phyloP scores from a whole-genome alignment of 2,888 invertebrate genomes.

The Uropetala carovei region DNA sequence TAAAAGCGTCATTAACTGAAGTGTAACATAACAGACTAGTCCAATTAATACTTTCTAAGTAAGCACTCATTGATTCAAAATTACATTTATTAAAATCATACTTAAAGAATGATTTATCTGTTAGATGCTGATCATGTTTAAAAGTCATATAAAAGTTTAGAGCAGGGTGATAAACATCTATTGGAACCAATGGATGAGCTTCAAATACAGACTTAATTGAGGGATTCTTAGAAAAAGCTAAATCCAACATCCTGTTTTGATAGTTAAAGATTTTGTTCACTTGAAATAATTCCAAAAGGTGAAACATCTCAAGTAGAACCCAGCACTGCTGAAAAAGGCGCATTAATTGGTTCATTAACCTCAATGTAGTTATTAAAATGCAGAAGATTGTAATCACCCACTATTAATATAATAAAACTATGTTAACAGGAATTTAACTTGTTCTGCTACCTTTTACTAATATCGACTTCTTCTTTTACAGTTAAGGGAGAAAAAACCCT shows the following conservation, averaged over 20 bases:
- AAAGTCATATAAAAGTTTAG: slow-evolving; percentile 38
- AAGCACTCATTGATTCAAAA: too few relatives aligned
- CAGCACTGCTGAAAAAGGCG: too few relatives aligned
- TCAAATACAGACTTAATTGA: background rate
- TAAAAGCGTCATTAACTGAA: background rate
- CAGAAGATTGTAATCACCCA: slow-evolving; percentile 18
- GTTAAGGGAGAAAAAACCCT: background rate
- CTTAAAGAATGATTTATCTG: too few relatives aligned
- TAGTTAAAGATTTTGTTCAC: background rate
- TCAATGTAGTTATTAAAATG: background rate
- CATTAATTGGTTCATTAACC: background rate
- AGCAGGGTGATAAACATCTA: slow-evolving; percentile 2
- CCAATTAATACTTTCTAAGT: too few relatives aligned
- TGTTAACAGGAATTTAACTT: too few relatives aligned
- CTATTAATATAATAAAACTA: too few relatives aligned
- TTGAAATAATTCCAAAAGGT: background rate
- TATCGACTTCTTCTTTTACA: background rate
- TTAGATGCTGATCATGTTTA: background rate
- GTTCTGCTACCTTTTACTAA: background rate
- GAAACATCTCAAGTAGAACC: background rate
- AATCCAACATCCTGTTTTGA: slow-evolving; percentile 33
- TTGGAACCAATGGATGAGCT: slow-evolving; percentile 33
- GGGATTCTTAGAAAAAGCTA: slow-evolving; percentile 18
- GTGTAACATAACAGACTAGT: background rate
- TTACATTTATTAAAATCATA: too few relatives aligned